phyloP scores from a whole-genome alignment of 2,113 vertebrate genomes.

The Macrotis lagotis region DNA sequence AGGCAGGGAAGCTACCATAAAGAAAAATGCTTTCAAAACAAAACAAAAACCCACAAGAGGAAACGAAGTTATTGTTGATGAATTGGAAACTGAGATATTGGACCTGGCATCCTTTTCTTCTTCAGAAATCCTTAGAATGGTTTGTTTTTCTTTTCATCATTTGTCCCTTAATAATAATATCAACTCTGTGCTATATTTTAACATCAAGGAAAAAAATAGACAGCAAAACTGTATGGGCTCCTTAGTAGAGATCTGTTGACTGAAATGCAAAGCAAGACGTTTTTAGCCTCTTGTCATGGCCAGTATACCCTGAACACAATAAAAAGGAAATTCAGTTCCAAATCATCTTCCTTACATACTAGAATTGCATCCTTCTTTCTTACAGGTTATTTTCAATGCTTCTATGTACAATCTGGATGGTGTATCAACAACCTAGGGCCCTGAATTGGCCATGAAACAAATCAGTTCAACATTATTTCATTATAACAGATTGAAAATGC shows the following conservation, averaged over 20 bases:
- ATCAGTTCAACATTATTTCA: background rate
- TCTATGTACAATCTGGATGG: background rate
- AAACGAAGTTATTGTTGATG: background rate
- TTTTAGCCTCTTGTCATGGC: background rate
- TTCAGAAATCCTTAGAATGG: background rate
- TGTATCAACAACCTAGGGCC: background rate
- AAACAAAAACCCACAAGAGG: background rate
- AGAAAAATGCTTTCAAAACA: background rate
- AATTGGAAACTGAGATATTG: background rate
- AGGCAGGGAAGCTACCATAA: constrained; percentile 36
- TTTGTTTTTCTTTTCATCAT: background rate
- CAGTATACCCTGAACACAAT: background rate
- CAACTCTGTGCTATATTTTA: background rate
- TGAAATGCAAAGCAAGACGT: background rate
- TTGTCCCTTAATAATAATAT: background rate
- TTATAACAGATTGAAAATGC: background rate
- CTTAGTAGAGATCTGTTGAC: background rate
- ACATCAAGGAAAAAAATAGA: background rate
- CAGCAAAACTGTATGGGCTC: background rate
- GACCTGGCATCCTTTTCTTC: background rate
- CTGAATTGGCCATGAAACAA: rapidly evolving
- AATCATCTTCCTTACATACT: constrained; percentile 46
- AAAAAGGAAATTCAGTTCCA: constrained; percentile 25
- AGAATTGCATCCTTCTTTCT: constrained; percentile 22
- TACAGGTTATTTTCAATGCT: constrained; percentile 30